Percentiles rank a stretch among this genome's conserved stretches.
These are phyloP conservation scores for Hyposoter didymator DNA, from an alignment of 2,888 invertebrate species.

Conservation along the genomic window DNA sequence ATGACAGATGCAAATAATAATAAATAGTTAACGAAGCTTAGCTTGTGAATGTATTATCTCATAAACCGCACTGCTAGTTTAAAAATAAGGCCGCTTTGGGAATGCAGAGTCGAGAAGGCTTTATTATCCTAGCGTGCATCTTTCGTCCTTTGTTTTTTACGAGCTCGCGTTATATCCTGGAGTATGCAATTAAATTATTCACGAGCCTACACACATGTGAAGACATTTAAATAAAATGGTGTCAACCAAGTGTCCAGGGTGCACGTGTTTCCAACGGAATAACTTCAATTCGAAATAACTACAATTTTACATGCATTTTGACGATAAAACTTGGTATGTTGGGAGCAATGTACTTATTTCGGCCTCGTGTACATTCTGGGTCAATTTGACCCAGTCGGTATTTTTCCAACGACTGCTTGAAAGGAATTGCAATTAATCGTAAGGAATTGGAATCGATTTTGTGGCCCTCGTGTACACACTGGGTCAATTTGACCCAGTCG, in stretches of 20 bases:
- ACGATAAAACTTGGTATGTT: not conserved
- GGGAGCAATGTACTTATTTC: not conserved
- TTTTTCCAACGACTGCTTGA: not conserved
- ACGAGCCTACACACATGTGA: not conserved
- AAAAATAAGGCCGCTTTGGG: not conserved
- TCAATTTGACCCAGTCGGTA: not conserved
- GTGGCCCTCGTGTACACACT: too few relatives aligned
- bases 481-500: not conserved
- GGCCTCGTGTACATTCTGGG: not conserved
- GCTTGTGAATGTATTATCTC: not conserved
- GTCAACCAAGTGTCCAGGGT: not conserved
- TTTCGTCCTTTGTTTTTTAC: constrained; percentile 7
- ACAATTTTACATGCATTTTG: not conserved
- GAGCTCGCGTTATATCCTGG: not conserved
- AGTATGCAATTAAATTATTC: constrained; percentile 10
- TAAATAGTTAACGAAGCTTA: not conserved
- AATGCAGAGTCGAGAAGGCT: not conserved
- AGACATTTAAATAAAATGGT: not conserved
- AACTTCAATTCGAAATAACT: not conserved
- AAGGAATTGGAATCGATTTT: too few relatives aligned
- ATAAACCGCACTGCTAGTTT: not conserved
- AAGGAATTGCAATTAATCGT: too few relatives aligned
- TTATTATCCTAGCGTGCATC: constrained; percentile 2
- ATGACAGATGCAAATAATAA: not conserved
- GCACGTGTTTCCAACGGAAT: not conserved